Evolutionary conservation across 1,140 invertebrate species (phyloP), one percentile per base, ranked within the genome.

Genomic region (Heterodera schachtii): DNA sequence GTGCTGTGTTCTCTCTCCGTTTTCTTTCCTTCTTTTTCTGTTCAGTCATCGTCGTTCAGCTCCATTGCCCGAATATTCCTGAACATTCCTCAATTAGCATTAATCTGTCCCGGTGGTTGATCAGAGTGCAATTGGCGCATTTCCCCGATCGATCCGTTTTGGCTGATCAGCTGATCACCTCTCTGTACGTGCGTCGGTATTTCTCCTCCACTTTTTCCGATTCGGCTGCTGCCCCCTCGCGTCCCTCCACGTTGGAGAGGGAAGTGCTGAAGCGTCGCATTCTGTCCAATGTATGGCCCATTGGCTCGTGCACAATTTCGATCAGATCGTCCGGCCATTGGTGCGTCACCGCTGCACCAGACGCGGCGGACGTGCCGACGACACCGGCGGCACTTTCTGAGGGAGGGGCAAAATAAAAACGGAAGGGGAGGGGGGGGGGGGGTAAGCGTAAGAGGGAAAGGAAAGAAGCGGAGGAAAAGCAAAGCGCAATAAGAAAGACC

Each of bases 311-410:
- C 8, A 90, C 88, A 67, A 89, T 90, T 49, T 87, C 84, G 67
- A 89, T 90, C 66, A 89, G 80, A 81, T 90, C 84, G 41, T 89
- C 88, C 8, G 88, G 80, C 88, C 88, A 89, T 31, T 89, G 84
- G 73, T 87, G 84, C 9, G 79, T 74, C 16, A 75, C 75, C 31
- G 73, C 83, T 8, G 79, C 67, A 64, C 41, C 80, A 57, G 78
- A 60, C 4, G 57, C 16, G 13, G 11, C 75, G 44, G 73, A 47
- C 41, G 47, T 13, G 49, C 49, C 49, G 8, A 13, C 49, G 49
- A 52, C 57, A 4, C 57, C 57, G 57, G 57, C 57, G 13, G 57
- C 70, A 66, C 76, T 80, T 57, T 80, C 41, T 80, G 52, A 44
- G 13, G 47, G 49, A 52, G 49, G 76, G 47, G 47, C 11, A n/a